Percentiles rank a stretch among this genome's conserved stretches.
These are phyloP conservation scores for Eulithis testata DNA, from an alignment of 2,888 invertebrate species.

Conservation along the genomic window DNA sequence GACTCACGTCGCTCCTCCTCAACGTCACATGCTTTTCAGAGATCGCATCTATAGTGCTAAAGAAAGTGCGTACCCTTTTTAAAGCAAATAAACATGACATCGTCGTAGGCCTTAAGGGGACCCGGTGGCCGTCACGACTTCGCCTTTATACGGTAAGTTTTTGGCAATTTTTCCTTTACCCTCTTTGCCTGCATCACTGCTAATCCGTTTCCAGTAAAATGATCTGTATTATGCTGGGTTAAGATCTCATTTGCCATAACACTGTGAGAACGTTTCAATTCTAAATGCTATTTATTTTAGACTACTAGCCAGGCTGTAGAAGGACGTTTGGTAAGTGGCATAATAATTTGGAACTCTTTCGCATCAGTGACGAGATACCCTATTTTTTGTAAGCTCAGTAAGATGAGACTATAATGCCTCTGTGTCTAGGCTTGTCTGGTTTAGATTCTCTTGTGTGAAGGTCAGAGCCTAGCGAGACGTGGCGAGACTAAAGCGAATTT, in stretches of 20 bases:
- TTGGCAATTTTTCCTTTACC: slow-evolving; percentile 66
- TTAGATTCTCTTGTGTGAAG: too few species aligned
- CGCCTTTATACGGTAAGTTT: slow-evolving; percentile 72
- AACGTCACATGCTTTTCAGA: slow-evolving; percentile 65
- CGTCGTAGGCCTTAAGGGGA: slow-evolving; percentile 64
- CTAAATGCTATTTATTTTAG: too few species aligned
- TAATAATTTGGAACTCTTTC: too few species aligned
- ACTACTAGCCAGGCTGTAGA: too few species aligned
- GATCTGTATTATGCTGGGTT: slow-evolving; percentile 1
- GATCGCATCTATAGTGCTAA: slow-evolving; percentile 58
- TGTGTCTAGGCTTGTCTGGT: too few species aligned
- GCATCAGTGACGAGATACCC: too few species aligned
- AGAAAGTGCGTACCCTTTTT: slow-evolving; percentile 69
- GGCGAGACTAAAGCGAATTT: too few species aligned
- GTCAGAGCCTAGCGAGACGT: too few species aligned
- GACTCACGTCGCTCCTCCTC: slow-evolving; percentile 67
- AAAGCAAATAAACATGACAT: slow-evolving; percentile 80
- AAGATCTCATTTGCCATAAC: background rate
- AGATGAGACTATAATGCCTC: too few species aligned
- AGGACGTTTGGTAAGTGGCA: too few species aligned
- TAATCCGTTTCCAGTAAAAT: slow-evolving; percentile 7
- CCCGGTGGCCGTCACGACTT: slow-evolving; percentile 66
- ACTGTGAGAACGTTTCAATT: too few species aligned
- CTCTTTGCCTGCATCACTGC: slow-evolving; percentile 25
- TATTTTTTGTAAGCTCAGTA: too few species aligned